Evolutionary conservation across 2,113 vertebrate species (phyloP), one percentile per base, ranked within the genome.

Genomic region (Silurus meridionalis): DNA sequence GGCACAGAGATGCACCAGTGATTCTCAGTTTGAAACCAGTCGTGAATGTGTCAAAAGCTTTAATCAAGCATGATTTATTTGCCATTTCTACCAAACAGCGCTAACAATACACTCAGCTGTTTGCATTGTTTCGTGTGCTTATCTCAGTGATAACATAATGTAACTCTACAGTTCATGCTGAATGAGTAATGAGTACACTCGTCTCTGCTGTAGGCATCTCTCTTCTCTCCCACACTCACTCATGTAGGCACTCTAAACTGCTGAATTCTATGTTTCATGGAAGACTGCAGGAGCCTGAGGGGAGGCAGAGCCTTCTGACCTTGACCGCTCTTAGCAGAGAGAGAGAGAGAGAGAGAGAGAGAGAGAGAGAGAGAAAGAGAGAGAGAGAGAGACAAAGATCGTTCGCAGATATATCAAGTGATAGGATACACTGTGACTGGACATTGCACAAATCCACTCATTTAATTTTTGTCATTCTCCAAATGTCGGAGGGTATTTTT

Each of bases 221-320:
- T 82, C 52, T 85, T 82, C 52, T 85, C 55, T 66, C 67, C 61
- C 63, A 66, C 66, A 61, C 57, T 86, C 80, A 57, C 64, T 89
- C 79, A 87, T 58, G 50, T 80, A 89, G 83, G 83, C 80, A 78
- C 74, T 50, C n/a, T 67, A 88, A 84, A 88, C 83, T 87, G 90
- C 90, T 85, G 88, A 82, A 87, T 86, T 90, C 78, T 90, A 81
- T 86, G 79, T 86, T 90, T 90, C 82, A 85, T 87, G 87, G 89
- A 91, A 89, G 87, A 91, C 89, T 89, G 87, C 87, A 87, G 83
- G 84, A 87, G 77, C 80, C 87, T 85, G 71, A 88, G 80, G 78
- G 55, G 61, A 85, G 89, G 93, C 91, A 94, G 92, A 90, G 90
- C 84, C 90, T 91, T 61, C 25, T 89, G 77, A 90, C 88, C 88